phyloP scores from a whole-genome alignment of 1,140 invertebrate genomes.

The Pectinophora gossypiella region DNA sequence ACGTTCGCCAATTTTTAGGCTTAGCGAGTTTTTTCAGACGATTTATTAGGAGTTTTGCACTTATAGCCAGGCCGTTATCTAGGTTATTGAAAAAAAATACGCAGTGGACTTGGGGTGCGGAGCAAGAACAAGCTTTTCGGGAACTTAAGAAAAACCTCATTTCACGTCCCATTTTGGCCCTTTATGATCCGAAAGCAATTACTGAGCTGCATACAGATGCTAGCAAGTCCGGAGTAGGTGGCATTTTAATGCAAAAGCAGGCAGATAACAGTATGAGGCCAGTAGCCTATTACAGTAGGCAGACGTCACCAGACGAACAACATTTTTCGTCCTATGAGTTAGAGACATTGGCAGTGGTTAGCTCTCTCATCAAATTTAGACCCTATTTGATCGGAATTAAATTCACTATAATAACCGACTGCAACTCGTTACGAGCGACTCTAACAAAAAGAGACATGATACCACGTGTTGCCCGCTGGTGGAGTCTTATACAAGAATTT shows the following conservation, averaged over 20 bases:
- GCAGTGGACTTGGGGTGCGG: not conserved
- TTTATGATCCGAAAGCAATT: not conserved
- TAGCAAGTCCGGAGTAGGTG: not conserved
- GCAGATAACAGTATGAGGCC: not conserved
- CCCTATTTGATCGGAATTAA: not conserved
- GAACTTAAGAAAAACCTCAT: not conserved
- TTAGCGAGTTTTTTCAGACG: not conserved
- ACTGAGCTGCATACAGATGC: not conserved
- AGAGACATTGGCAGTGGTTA: not conserved
- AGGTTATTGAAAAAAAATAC: not conserved
- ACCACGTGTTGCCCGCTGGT: not conserved
- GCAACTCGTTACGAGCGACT: not conserved
- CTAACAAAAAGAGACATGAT: not conserved
- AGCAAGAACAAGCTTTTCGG: not conserved
- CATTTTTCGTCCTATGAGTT: not conserved
- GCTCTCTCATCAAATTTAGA: not conserved
- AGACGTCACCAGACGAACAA: not conserved
- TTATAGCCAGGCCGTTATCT: not conserved
- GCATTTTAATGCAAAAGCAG: not conserved
- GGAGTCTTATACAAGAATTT: not conserved
- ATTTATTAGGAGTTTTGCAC: not conserved
- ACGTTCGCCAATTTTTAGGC: not conserved
- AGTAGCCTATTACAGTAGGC: not conserved
- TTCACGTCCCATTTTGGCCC: not conserved
- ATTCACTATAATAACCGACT: not conserved